These are phyloP conservation scores for Xyrichtys novacula DNA, from an alignment of 2,797 vertebrate genomes.

Conservation along the genomic window DNA sequence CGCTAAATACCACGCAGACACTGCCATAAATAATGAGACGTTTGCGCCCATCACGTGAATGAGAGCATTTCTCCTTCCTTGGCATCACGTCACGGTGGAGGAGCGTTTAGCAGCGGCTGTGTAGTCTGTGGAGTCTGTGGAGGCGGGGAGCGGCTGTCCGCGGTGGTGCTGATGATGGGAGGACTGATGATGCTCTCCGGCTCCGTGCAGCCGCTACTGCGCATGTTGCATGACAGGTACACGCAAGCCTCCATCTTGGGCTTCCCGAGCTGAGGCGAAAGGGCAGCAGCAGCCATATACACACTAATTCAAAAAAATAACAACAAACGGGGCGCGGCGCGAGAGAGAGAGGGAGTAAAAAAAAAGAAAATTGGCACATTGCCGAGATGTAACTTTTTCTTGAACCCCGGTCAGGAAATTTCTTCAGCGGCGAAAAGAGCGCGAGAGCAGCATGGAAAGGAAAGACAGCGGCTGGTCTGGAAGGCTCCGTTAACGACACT, in stretches of 20 bases:
- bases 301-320: slow-evolving; percentile 46
- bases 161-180: slow-evolving; percentile 73
- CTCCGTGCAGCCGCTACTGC: slow-evolving; percentile 77
- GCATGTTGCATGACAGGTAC: slow-evolving; percentile 87
- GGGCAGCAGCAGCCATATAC: slow-evolving; percentile 75
- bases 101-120: slow-evolving; percentile 15
- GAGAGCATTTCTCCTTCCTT: neutral
- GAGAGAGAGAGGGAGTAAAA: neutral
- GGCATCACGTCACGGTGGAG: slow-evolving; percentile 41
- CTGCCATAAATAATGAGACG: slow-evolving; percentile 45
- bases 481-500: slow-evolving; percentile 63
- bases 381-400: slow-evolving; percentile 76
- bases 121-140: slow-evolving; percentile 8
- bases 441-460: slow-evolving; percentile 65
- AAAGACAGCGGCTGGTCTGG: slow-evolving; percentile 61
- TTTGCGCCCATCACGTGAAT: slow-evolving; percentile 35
- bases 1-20: slow-evolving; percentile 23
- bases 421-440: slow-evolving; percentile 17
- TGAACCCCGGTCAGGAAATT: slow-evolving; percentile 8
- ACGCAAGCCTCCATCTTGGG: slow-evolving; percentile 85
- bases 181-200: slow-evolving; percentile 62
- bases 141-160: slow-evolving; percentile 66
- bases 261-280: slow-evolving; percentile 80
- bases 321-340: slow-evolving; percentile 39
- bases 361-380: slow-evolving; percentile 59